Conservation (phyloP, 2,797 vertebrate genomes). For the Ambastaia sidthimunki region DNA sequence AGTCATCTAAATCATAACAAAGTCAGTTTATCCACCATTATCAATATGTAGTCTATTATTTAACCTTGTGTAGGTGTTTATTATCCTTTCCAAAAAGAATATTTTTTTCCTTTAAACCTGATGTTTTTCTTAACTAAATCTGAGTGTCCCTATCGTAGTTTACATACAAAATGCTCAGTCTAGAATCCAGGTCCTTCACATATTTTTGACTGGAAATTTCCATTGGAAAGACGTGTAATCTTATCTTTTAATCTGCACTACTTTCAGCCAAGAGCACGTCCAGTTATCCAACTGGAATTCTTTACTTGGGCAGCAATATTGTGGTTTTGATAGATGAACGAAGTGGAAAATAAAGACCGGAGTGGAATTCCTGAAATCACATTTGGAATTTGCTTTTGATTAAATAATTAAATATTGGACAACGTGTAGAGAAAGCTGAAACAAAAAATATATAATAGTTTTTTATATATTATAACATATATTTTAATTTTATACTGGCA, state of each 20-base stretch:
- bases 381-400: no score
- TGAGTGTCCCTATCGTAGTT: background rate
- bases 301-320: conserved; percentile 10
- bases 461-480: no score
- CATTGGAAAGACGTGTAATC: background rate
- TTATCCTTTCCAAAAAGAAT: background rate
- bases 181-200: background rate
- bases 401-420: no score
- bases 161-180: background rate
- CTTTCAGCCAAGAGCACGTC: background rate
- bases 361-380: background rate
- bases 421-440: no score
- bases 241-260: conserved; percentile 8
- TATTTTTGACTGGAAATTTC: conserved; percentile 11
- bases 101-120: background rate
- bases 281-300: conserved; percentile 10
- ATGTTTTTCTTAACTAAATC: background rate
- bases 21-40: background rate
- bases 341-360: background rate
- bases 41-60: background rate
- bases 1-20: background rate
- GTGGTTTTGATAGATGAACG: conserved; percentile 4
- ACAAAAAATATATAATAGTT: no score
- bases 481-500: no score
- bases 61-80: background rate